Base-by-base conservation (phyloP, 2,113 vertebrate genomes). In the Semnopithecus entellus region DNA sequence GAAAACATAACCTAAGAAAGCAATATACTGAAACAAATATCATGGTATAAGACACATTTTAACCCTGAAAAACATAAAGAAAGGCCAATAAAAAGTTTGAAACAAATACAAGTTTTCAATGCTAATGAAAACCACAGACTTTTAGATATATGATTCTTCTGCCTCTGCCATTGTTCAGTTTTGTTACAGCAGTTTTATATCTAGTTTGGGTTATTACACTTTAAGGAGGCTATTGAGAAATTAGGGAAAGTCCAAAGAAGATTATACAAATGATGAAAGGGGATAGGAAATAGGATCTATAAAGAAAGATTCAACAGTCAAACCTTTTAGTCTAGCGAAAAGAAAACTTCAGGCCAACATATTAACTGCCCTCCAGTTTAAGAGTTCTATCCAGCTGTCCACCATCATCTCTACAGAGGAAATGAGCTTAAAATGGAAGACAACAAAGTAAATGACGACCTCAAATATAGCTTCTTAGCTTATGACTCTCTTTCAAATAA, bases 201-300 rank as follows among this genome's bases (percentile, higher is more conserved):
- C 55, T 86, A 96, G 12, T 72, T 68, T 75, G 48, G 59, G 38
- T 88, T 94, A 88, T 17, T 14, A 64, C 9, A 84, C 38, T 66
- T 94, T 88, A 70, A 94, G 35, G 45, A 90, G 90, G 22, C 45
- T 73, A 13, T 27, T 70, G 12, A 96, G 38, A 92, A 95, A 96
- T 92, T 68, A 93, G 12, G 23, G 23, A 68, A 11, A 92, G 35
- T 87, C 22, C 61, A 64, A 59, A 95, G 23, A 85, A 82, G 68
- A 92, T 59, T 89, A 89, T 12, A 68, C 72, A 84, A 73, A 45
- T 61, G 22, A 84, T 66, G 13, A 93, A n/a, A 94, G 40, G 7
- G 35, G 20, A 75, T 5, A 68, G 5, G 16, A 80, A 95, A 90
- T 3, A 55, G 13, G 12, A 94, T 73, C 16, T 27, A 82, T 61